phyloP scores from a whole-genome alignment of 1,140 invertebrate species.

The Saccostrea cuccullata region DNA sequence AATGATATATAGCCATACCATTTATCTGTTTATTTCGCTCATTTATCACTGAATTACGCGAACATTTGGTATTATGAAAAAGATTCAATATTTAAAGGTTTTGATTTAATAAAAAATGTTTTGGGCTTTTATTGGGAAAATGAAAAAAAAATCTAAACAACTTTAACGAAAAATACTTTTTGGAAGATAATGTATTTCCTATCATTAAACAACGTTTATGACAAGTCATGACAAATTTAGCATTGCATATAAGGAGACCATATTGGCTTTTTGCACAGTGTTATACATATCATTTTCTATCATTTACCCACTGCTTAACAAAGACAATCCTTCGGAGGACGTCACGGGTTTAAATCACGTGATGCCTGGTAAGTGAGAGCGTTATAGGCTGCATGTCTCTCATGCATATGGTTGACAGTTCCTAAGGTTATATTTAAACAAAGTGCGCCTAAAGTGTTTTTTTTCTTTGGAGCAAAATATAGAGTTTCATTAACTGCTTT shows the following conservation, averaged over 20 bases:
- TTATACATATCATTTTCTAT: not conserved
- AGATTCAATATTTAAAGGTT: no score
- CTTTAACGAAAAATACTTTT: no score
- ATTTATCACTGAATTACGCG: no score
- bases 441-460: not conserved
- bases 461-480: not conserved
- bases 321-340: slow-evolving; percentile 12
- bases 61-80: no score
- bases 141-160: no score
- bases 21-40: not conserved
- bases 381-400: not conserved
- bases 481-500: no score
- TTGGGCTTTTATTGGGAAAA: no score
- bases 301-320: slow-evolving; percentile 5
- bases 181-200: no score
- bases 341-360: not conserved
- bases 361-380: slow-evolving; percentile 19
- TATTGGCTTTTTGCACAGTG: no score
- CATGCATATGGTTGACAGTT: not conserved
- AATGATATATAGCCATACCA: not conserved
- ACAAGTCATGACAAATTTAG: not conserved
- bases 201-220: no score
- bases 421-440: not conserved
- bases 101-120: no score
- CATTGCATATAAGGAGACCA: not conserved